phyloP scores from a whole-genome alignment of 1,140 invertebrate species.

The Diuraphis noxia region DNA sequence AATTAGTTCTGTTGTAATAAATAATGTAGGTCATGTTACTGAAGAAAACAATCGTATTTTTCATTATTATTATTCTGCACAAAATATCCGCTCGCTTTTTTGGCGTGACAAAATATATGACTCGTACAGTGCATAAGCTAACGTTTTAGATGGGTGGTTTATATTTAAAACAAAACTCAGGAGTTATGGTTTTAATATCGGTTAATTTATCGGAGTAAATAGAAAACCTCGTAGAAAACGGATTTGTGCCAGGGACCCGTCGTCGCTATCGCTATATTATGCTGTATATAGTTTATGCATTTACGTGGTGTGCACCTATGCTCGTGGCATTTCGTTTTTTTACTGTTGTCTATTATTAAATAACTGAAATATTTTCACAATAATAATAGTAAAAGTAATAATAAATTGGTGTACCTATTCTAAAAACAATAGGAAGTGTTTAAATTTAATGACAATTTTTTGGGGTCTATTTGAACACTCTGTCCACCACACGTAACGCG shows the following conservation, averaged over 20 bases:
- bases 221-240: too few relatives aligned
- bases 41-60: constrained; percentile 7
- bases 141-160: not conserved
- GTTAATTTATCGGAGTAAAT: constrained; percentile 5
- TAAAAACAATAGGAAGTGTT: not conserved
- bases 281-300: not conserved
- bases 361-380: not conserved
- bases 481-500: not conserved
- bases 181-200: not conserved
- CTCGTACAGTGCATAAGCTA: too few relatives aligned
- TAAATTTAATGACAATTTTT: not conserved
- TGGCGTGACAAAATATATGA: not conserved
- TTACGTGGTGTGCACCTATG: not conserved
- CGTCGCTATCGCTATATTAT: not conserved
- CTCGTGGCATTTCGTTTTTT: not conserved
- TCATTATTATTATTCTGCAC: not conserved
- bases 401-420: not conserved
- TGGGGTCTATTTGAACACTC: not conserved
- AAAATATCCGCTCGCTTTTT: not conserved
- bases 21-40: constrained; percentile 20
- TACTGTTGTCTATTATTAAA: too few relatives aligned
- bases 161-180: not conserved
- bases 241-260: not conserved
- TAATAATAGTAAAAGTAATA: too few relatives aligned
- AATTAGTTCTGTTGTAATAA: not conserved